Base-by-base conservation (phyloP, 2,113 vertebrate species). In the Stigmatopora argus region DNA sequence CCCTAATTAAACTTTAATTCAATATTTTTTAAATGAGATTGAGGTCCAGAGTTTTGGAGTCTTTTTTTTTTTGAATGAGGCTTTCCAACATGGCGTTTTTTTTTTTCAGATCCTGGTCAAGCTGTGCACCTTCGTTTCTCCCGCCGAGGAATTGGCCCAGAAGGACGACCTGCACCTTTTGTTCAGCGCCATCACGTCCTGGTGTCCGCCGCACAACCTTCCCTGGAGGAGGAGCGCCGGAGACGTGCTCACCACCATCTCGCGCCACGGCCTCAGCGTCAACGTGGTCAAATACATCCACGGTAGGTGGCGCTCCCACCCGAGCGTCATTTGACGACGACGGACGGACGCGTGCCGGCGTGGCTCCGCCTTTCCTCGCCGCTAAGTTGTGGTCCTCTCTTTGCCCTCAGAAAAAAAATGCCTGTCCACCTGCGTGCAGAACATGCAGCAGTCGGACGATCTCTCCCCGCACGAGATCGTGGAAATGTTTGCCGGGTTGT, bases 281-380 rank as follows among this genome's bases (percentile, higher is more conserved):
- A 99, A 99, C 18, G 97, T 99, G 72, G 94, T 99, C 80, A 99
- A 99, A 84, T 99, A 99, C 80, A 98, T 99, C 59, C 97, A 99
- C 69, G 75, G 38, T 46, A 34, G 13, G 13, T 26, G 26, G 21
- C 4, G 11, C 23, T 6, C 14, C 3, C 1, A 3, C 26, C 26
- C 26, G 3, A 31, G 26, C 26, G 2, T 3, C 26, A 31, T 31
- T 31, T 31, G 26, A 31, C 26, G 26, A 1, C 26, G 26, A 3
- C n/a, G n/a, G n/a, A n/a, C n/a, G n/a, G n/a, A n/a, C n/a, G n/a
- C n/a, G n/a, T n/a, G 35, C 19, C 0, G 9, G 51, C 19, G 12
- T 6, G 0, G 19, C 19, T 23, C 6, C 11, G 11, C 1, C 18
- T 53, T 56, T 23, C 51, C 9, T 8, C 49, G 0, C 21, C 23